A percentile compares a stretch with the other conserved stretches of the same genome.
phyloP scores from a whole-genome alignment of 2,113 vertebrate species.

The Prionailurus viverrinus region DNA sequence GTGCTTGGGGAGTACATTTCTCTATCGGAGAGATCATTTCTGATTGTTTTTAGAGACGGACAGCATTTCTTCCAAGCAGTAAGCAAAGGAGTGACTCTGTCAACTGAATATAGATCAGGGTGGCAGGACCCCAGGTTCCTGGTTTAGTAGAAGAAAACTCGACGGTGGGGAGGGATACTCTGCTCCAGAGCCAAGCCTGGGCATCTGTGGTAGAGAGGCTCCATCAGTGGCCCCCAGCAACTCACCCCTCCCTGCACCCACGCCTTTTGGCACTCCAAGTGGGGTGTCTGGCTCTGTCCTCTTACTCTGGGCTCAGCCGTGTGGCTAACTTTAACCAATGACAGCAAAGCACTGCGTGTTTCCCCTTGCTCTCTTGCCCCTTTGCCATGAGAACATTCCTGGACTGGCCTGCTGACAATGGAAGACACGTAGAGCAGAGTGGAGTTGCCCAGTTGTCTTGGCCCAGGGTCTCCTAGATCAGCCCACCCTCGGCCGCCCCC shows the following conservation, averaged over 20 bases:
- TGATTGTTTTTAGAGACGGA: neutral
- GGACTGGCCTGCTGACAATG: neutral
- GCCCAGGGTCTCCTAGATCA: neutral
- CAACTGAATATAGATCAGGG: neutral
- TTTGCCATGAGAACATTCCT: neutral
- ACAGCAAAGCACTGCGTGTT: neutral
- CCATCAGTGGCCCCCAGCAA: neutral
- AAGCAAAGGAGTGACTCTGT: neutral
- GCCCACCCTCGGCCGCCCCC: neutral
- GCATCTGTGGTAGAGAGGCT: fast-evolving
- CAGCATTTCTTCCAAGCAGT: neutral
- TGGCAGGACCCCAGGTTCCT: neutral
- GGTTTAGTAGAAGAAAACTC: neutral
- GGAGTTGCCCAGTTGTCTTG: neutral
- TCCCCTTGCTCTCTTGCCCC: neutral
- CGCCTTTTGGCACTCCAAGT: neutral
- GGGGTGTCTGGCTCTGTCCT: neutral
- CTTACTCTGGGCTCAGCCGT: neutral
- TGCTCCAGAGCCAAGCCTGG: neutral
- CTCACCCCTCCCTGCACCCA: neutral
- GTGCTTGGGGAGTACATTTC: neutral
- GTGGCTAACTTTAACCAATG: neutral
- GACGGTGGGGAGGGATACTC: fast-evolving
- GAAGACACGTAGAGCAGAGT: neutral
- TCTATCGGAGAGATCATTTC: neutral